Evolutionary conservation across 2,888 invertebrate genomes (phyloP).

Genomic region (Harmothoe impar): DNA sequence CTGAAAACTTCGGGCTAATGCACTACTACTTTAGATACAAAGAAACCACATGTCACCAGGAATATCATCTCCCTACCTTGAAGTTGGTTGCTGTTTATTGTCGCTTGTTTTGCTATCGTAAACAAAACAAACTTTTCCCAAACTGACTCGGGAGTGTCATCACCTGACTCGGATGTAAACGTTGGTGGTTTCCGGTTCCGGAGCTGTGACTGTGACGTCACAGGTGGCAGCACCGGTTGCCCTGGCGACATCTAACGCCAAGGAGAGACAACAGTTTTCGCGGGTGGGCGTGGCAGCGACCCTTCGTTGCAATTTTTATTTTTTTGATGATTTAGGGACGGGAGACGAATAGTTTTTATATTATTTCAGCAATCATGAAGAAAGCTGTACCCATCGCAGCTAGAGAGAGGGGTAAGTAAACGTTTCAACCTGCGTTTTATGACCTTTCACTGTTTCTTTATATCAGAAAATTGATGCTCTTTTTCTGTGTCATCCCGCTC

Average conservation of each 20-base stretch:
- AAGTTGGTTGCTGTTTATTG: background rate
- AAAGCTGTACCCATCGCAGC: slow-evolving; percentile 38
- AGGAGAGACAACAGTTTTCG: slow-evolving; percentile 4
- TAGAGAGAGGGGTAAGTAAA: slow-evolving; percentile 49
- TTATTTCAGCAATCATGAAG: background rate
- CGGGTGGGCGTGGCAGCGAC: background rate
- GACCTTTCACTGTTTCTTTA: too few relatives aligned
- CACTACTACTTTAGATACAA: too few relatives aligned
- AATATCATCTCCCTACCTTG: background rate
- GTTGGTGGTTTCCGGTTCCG: slow-evolving; percentile 39
- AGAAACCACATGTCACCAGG: too few relatives aligned
- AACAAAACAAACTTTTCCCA: background rate
- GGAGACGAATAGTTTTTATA: background rate
- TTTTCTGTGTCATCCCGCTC: too few relatives aligned
- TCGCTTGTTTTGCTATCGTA: background rate
- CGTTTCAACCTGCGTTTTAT: too few relatives aligned
- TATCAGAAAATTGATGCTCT: too few relatives aligned
- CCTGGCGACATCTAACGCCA: slow-evolving; percentile 26
- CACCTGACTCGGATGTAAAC: slow-evolving; percentile 46
- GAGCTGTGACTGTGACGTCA: background rate
- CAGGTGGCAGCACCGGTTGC: slow-evolving; percentile 38
- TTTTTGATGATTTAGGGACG: background rate
- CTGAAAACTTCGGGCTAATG: too few relatives aligned
- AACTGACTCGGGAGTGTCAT: slow-evolving; percentile 39
- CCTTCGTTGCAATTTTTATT: background rate